A percentile compares a stretch with the other conserved stretches of the same genome.
phyloP scores from a whole-genome alignment of 92 coral and sea anemone species.

The Epizoanthus ramosus region DNA sequence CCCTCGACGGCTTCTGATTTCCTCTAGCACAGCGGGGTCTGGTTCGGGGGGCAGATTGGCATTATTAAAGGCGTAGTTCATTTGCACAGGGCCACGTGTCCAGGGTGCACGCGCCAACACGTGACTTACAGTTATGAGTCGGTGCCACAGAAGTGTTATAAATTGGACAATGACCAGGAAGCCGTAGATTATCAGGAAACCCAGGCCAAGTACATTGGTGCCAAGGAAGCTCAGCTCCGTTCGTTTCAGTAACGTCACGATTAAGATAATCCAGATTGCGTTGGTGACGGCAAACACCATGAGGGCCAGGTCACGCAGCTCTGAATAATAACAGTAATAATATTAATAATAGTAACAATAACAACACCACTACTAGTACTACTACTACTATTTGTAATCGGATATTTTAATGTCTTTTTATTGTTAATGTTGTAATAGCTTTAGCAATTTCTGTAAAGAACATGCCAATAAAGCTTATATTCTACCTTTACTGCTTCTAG shows the following conservation, averaged over 20 bases:
- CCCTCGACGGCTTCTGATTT: slow-evolving; percentile 57
- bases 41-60: slow-evolving; percentile 80
- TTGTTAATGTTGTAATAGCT: too few relatives aligned
- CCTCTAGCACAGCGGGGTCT: slow-evolving; percentile 58
- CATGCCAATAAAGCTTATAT: too few relatives aligned
- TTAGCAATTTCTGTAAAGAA: too few relatives aligned
- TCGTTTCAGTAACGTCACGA: slow-evolving; percentile 52
- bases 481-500: too few relatives aligned
- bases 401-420: too few relatives aligned
- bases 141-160: slow-evolving; percentile 87
- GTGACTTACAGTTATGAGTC: slow-evolving; percentile 77
- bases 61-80: slow-evolving; percentile 79
- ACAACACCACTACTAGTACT: too few relatives aligned
- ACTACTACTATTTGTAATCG: too few relatives aligned
- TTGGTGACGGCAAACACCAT: slow-evolving; percentile 69
- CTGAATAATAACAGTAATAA: not conserved
- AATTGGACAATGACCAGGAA: slow-evolving; percentile 74
- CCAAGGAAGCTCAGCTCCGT: slow-evolving; percentile 58
- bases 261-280: slow-evolving; percentile 80
- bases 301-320: slow-evolving; percentile 79
- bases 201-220: slow-evolving; percentile 81
- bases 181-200: slow-evolving; percentile 80
- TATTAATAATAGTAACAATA: not conserved
- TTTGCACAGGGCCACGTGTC: slow-evolving; percentile 76
- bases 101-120: slow-evolving; percentile 97